phyloP scores from a whole-genome alignment of 2,888 invertebrate genomes.

The Lutraria lutraria region DNA sequence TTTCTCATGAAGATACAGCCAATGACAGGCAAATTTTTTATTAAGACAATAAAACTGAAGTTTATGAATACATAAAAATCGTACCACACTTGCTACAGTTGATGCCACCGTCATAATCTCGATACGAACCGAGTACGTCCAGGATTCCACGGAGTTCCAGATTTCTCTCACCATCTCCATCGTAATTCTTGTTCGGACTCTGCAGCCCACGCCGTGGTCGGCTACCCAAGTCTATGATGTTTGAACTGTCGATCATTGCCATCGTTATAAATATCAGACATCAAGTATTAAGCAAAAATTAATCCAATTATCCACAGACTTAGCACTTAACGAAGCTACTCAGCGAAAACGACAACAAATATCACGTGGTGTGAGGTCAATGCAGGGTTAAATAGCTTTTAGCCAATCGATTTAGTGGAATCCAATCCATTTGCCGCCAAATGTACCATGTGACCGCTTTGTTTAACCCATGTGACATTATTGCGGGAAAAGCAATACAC shows the following conservation, averaged over 20 bases:
- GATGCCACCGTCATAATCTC: conserved; percentile 82
- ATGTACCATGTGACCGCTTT: conserved; percentile 46
- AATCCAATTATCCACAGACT: background rate
- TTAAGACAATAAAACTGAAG: background rate
- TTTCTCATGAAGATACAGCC: background rate
- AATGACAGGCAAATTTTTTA: background rate
- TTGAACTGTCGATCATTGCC: conserved; percentile 66
- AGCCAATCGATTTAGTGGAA: conserved; percentile 53
- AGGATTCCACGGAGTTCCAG: conserved; percentile 79
- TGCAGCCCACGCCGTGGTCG: conserved; percentile 72
- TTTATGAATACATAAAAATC: conserved; percentile 36
- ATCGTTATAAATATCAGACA: conserved; percentile 52
- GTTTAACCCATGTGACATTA: conserved; percentile 68
- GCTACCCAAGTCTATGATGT: conserved; percentile 55
- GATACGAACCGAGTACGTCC: conserved; percentile 75
- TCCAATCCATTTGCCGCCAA: conserved; percentile 63
- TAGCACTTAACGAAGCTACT: conserved; percentile 49
- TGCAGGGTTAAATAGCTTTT: conserved; percentile 27
- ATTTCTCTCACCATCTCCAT: conserved; percentile 73
- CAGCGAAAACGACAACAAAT: conserved; percentile 71
- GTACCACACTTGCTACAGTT: conserved; percentile 83
- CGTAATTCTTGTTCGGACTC: conserved; percentile 72
- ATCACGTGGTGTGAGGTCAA: conserved; percentile 65
- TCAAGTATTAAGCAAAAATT: conserved; percentile 2
- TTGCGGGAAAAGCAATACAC: conserved; percentile 73